Evolutionary conservation across 1,140 invertebrate genomes (phyloP).

Genomic region (Drosophila pectinifera): DNA sequence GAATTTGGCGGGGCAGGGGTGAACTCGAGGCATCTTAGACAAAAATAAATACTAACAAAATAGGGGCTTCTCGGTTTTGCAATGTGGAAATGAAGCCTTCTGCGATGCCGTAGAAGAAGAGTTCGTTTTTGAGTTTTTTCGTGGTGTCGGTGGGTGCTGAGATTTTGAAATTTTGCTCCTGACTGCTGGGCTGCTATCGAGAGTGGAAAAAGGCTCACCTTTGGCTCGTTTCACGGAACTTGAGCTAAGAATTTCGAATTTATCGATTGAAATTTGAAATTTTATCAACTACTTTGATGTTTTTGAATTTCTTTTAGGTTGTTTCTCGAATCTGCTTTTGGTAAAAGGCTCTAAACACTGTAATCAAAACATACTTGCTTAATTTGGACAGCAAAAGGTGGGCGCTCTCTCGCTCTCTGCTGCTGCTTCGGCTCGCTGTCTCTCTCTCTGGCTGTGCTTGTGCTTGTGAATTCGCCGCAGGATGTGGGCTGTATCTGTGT

Average conservation of each 20-base stretch:
- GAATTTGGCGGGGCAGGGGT: constrained; percentile 54
- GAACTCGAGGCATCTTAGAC: constrained; percentile 9
- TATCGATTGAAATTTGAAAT: constrained; percentile 5
- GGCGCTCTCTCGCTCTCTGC: constrained; percentile 55
- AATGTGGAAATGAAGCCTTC: constrained; percentile 79
- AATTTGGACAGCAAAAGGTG: constrained; percentile 59
- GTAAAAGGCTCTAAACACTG: constrained; percentile 51
- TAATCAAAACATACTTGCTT: constrained; percentile 79
- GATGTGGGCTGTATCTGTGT: constrained; percentile 58
- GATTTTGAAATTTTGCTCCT: constrained; percentile 50
- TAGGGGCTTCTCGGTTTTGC: constrained; percentile 36
- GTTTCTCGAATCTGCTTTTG: constrained; percentile 36
- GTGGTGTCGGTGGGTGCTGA: constrained; percentile 27
- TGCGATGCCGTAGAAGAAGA: constrained; percentile 82
- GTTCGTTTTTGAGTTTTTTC: constrained; percentile 45
- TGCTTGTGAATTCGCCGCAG: constrained; percentile 72
- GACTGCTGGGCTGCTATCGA: constrained; percentile 35
- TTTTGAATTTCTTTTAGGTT: neutral
- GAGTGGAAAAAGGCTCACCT: constrained; percentile 26
- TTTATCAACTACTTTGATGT: neutral
- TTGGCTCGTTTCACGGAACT: constrained; percentile 19
- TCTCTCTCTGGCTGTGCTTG: constrained; percentile 31
- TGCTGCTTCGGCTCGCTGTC: constrained; percentile 38
- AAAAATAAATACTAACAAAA: constrained; percentile 1
- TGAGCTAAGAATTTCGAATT: constrained; percentile 25